Evolutionary conservation across 2,113 vertebrate genomes (phyloP).

Genomic region (Meleagris gallopavo): DNA sequence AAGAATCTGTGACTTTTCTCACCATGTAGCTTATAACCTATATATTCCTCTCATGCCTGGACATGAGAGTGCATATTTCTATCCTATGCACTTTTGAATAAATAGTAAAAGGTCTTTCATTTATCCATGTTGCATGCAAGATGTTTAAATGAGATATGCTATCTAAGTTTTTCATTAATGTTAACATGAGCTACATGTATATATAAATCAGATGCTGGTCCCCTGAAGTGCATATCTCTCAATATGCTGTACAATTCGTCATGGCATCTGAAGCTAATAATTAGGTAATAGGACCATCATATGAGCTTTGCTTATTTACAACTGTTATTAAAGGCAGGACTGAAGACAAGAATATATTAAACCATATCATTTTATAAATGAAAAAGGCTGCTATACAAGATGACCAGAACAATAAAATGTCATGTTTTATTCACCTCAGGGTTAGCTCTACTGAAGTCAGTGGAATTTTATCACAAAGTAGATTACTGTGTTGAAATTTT

Average conservation of each 20-base stretch:
- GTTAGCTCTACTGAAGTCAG: background rate
- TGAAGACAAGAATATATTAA: conserved; percentile 37
- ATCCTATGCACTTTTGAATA: background rate
- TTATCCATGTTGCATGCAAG: conserved; percentile 2
- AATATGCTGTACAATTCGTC: background rate
- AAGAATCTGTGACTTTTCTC: conserved; percentile 31
- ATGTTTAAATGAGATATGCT: conserved; percentile 26
- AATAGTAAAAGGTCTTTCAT: background rate
- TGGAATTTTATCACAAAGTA: background rate
- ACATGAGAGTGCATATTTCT: conserved; percentile 25
- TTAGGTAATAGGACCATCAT: conserved; percentile 5
- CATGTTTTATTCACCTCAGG: conserved; percentile 9
- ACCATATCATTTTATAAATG: conserved; percentile 9
- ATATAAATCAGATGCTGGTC: background rate
- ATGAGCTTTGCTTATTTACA: conserved; percentile 37
- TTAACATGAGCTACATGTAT: background rate
- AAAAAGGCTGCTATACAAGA: conserved; percentile 1
- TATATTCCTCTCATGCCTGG: conserved; percentile 16
- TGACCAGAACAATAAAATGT: conserved; percentile 33
- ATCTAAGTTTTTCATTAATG: conserved; percentile 16
- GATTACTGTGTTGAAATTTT: background rate
- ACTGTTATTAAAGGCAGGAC: conserved; percentile 47
- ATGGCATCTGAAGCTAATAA: conserved; percentile 33
- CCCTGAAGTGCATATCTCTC: background rate
- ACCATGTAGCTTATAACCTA: background rate